Percentiles rank a stretch among this genome's conserved stretches.
Conservation (phyloP, 2,888 invertebrate species). For the Elegia similella region DNA sequence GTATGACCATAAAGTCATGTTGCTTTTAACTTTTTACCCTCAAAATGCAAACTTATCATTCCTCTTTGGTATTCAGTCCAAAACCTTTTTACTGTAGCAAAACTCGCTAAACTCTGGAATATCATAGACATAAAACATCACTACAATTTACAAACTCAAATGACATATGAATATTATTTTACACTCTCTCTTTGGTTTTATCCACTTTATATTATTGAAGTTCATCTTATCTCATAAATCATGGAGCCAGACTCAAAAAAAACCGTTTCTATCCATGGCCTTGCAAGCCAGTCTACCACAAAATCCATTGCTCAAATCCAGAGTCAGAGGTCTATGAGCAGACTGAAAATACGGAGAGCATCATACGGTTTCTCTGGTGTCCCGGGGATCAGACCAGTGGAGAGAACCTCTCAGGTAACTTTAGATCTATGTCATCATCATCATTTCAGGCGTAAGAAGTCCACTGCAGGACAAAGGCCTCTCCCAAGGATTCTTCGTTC, state of each 20-base stretch:
- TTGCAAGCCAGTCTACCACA: constrained; percentile 33
- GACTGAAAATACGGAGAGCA: constrained; percentile 46
- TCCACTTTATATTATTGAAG: background rate
- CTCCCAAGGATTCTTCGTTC: too few species aligned
- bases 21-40: too few species aligned
- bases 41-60: too few species aligned
- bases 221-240: background rate
- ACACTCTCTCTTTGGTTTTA: background rate
- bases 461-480: too few species aligned
- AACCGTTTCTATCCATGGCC: constrained; percentile 40
- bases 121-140: too few species aligned
- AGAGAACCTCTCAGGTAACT: constrained; percentile 55
- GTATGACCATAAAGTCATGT: too few species aligned
- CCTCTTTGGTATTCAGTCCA: too few species aligned
- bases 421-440: too few species aligned
- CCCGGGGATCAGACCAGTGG: constrained; percentile 51
- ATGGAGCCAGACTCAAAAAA: constrained; percentile 32
- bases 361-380: constrained; percentile 60
- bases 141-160: background rate
- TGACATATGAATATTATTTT: background rate
- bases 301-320: constrained; percentile 32
- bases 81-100: background rate
- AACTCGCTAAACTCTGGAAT: background rate
- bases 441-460: too few species aligned
- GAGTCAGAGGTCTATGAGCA: constrained; percentile 45